Base-by-base conservation (phyloP, 2,797 vertebrate species). In the Lithobates pipiens region DNA sequence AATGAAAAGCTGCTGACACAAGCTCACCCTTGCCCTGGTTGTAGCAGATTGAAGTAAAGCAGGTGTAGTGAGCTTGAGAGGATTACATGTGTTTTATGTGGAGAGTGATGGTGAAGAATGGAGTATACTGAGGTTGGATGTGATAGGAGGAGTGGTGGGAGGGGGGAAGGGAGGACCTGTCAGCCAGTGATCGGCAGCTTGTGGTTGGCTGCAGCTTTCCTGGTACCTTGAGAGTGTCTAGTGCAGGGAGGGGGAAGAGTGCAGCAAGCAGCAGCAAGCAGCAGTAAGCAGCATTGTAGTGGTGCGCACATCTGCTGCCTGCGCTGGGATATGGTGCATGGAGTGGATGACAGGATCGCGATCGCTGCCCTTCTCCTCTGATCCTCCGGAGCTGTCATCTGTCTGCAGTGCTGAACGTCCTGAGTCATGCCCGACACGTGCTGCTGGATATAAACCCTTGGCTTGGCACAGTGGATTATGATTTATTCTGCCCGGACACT, bases 401-500 rank as follows among this genome's bases (percentile, higher is more conserved):
- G 32, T 63, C 84, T 76, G 71, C 84, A 39, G n/a, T 46, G 44
- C 44, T 46, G 11, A 46, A 46, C 44, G 42, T 44, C 42, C 42
- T 44, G 44, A 76, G 77, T 32, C 57, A 87, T 88, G 89, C 79
- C 68, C 69, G 70, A 65, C 91, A 89, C 90, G 84, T 89, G 90
- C 77, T 89, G 90, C 77, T 90, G 88, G 88, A 91, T 91, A 85
- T 92, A 90, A 91, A 83, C 80, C 63, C 79, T 57, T 61, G 27
- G 68, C 54, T 67, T 79, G 77, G 65, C 77, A 85, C 83, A 32
- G 57, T 57, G 93, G 92, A 92, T 93, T 91, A 95, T 93, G 95
- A 93, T 92, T 92, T 94, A 93, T 92, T 94, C 93, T 88, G 89
- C 91, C 89, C 92, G 92, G 93, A 88, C 92, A 84, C 85, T 92